Base-by-base conservation (phyloP, 2,797 vertebrate species). In the Sebastes matsubarae region DNA sequence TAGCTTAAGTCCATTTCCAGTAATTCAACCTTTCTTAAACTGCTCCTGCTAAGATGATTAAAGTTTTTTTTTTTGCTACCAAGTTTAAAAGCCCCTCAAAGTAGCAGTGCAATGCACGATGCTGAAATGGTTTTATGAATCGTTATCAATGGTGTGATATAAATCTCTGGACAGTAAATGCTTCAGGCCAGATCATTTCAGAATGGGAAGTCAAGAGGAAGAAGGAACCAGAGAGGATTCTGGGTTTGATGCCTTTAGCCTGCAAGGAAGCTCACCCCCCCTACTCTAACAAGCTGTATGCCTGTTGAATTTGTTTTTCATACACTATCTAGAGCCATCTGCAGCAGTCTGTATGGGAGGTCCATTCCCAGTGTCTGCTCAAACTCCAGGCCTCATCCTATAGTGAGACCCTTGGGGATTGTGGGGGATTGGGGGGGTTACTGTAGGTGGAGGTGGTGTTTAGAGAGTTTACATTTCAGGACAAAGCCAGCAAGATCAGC, bases 1-100 rank as follows among this genome's bases (percentile, higher is more conserved):
- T 79, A 84, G 79, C 79, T 66, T 66, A 42, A 78, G n/a, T 72
- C 80, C n/a, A 79, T 85, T 83, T 90, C 84, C 83, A 86, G 83
- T 75, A 80, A 90, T 82, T 92, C 77, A 60, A 61, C 32, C 77
- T 81, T 74, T 67, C 20, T 86, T 61, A 55, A 77, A 84, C 30
- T 46, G 54, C 72, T 80, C 25, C 72, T 80, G 61, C 25, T 75
- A 54, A 80, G 69, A 71, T 42, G 22, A 75, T 55, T 34, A 68
- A 67, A 70, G 67, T 13, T 3, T 57, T 24, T 71, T 50, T 52
- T 27, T 63, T 68, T 68, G 50, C 50, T 68, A 57, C 61, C 20
- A 30, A 36, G 20, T 66, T 65, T 52, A 46, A 79, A 52, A 20
- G 13, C n/a, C 4, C 10, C 38, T 71, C 11, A 50, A 8, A 78